Evolutionary conservation across 2,113 vertebrate genomes (phyloP).

Genomic region (Strigops habroptila): DNA sequence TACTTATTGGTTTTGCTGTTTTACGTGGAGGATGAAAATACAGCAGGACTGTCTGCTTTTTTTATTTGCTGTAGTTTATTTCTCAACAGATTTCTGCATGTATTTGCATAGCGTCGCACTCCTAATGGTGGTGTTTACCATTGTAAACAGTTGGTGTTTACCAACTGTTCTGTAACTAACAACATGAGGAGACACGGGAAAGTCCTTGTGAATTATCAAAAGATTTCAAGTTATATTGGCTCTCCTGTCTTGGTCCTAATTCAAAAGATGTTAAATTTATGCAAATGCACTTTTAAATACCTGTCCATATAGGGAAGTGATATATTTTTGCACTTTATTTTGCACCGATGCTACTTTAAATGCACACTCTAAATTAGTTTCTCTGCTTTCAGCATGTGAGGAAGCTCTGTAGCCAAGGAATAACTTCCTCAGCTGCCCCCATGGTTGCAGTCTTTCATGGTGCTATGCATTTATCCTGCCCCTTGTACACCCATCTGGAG

Average conservation of each 20-base stretch:
- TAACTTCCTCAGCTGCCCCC: background rate
- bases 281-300: background rate
- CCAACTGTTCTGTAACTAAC: background rate
- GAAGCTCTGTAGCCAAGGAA: background rate
- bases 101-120: background rate
- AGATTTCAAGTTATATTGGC: background rate
- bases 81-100: background rate
- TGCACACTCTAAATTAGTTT: background rate
- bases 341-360: background rate
- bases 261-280: background rate
- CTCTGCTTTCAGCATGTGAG: background rate
- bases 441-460: background rate
- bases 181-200: background rate
- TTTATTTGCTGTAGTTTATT: background rate
- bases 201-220: background rate
- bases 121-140: background rate
- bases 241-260: background rate
- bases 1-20: background rate
- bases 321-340: background rate
- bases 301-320: background rate
- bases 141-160: background rate
- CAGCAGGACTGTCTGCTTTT: background rate
- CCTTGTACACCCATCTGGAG: background rate
- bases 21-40: background rate
- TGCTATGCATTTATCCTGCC: background rate